These are phyloP conservation scores for Antigone vipio DNA, from an alignment of 2,113 vertebrate genomes.

Conservation along the genomic window DNA sequence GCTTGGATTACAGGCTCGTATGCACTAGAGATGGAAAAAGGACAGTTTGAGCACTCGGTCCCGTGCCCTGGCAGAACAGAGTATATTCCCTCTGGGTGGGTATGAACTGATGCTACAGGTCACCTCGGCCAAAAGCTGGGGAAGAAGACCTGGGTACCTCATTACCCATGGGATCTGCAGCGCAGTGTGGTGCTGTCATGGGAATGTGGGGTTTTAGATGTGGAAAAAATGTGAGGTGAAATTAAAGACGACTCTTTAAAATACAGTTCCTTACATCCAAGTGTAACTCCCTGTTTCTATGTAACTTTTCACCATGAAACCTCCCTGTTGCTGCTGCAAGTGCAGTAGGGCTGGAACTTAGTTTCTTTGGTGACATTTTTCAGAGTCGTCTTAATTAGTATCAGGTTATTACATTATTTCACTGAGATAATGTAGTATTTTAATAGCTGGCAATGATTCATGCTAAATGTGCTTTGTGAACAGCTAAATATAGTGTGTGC, in stretches of 20 bases:
- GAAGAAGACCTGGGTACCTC: not conserved
- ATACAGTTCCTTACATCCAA: not conserved
- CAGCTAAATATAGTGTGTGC: slow-evolving; percentile 49
- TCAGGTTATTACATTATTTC: slow-evolving; percentile 58
- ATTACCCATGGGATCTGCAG: not conserved
- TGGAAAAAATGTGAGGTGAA: not conserved
- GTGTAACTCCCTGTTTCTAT: not conserved
- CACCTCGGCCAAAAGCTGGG: not conserved
- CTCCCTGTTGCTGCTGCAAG: not conserved
- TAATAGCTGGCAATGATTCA: slow-evolving; percentile 57
- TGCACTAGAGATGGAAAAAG: not conserved
- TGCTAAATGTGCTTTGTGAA: slow-evolving; percentile 23
- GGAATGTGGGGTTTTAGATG: not conserved
- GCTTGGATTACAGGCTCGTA: not conserved
- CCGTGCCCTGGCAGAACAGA: not conserved
- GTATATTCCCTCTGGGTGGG: not conserved
- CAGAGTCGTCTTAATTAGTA: not conserved
- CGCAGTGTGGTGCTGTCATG: accelerated
- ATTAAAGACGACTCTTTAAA: not conserved
- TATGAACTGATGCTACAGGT: not conserved
- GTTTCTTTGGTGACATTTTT: slow-evolving; percentile 19
- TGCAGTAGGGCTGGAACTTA: not conserved
- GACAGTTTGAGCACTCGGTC: not conserved
- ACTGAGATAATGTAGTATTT: slow-evolving; percentile 42
- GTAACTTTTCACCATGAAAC: not conserved